phyloP scores from a whole-genome alignment of 2,113 vertebrate species.

The Nanorana parkeri region DNA sequence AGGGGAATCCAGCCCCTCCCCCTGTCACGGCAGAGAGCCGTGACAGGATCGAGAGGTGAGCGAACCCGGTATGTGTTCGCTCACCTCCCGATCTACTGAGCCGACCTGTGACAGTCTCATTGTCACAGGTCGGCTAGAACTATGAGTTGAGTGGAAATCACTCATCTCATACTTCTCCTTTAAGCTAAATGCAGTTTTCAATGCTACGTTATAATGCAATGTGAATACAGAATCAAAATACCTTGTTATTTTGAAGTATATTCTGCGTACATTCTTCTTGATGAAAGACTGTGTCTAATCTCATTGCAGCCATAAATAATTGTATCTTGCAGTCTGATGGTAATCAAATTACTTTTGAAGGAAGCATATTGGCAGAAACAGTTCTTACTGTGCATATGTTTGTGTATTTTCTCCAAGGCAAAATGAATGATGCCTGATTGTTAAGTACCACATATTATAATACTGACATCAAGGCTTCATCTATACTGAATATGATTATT shows the following conservation, averaged over 20 bases:
- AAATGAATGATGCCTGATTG: background rate
- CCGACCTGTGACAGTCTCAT: too few species aligned
- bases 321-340: conserved; percentile 33
- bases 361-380: conserved; percentile 4
- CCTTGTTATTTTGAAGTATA: background rate
- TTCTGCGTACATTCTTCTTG: background rate
- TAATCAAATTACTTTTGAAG: conserved; percentile 35
- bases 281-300: conserved; percentile 20
- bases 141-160: too few species aligned
- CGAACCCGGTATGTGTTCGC: too few species aligned
- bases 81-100: too few species aligned
- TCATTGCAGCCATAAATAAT: conserved; percentile 31
- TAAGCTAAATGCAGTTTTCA: too few species aligned
- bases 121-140: too few species aligned
- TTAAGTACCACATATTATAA: background rate
- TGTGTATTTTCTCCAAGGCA: background rate
- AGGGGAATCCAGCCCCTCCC: too few species aligned
- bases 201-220: background rate
- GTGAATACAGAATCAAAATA: background rate
- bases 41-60: too few species aligned
- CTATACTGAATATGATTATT: background rate
- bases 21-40: too few species aligned
- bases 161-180: too few species aligned
- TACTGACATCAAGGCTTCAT: too few species aligned
- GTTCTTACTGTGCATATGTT: background rate